A percentile compares a stretch with the other conserved stretches of the same genome.
phyloP scores from a whole-genome alignment of 2,113 vertebrate species.

The Oophaga pumilio region DNA sequence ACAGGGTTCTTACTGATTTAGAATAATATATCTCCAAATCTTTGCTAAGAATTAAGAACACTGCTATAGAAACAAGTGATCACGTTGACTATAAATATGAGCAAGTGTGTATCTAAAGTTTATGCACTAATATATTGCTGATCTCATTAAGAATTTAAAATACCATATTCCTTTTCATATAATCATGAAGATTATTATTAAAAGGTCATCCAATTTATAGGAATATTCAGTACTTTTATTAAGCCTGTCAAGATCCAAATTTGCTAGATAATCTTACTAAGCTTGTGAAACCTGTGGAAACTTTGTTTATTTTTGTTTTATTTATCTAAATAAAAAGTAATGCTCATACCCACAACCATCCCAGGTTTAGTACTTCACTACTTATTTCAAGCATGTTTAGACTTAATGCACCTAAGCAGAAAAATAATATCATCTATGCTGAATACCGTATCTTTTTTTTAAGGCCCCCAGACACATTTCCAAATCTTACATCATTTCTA shows the following conservation, averaged over 20 bases:
- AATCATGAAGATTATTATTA: neutral
- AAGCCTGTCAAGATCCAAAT: neutral
- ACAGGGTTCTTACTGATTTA: neutral
- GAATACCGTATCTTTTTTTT: neutral
- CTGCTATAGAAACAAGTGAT: neutral
- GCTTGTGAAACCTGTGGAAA: neutral
- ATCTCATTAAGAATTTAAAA: neutral
- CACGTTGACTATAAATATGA: neutral
- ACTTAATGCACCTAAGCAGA: too few species aligned
- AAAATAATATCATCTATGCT: neutral
- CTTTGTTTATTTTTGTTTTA: neutral
- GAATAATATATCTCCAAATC: neutral
- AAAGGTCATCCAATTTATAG: slow-evolving; percentile 1
- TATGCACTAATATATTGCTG: neutral
- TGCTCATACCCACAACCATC: neutral
- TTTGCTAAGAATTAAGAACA: neutral
- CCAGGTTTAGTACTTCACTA: neutral
- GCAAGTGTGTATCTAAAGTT: neutral
- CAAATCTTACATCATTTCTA: neutral
- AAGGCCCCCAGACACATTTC: neutral
- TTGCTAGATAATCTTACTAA: neutral
- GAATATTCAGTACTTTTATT: neutral
- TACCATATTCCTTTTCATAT: neutral
- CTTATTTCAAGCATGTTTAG: too few species aligned
- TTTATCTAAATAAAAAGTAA: neutral